Base-by-base conservation (phyloP, 2,113 vertebrate species). In the Bettongia penicillata region DNA sequence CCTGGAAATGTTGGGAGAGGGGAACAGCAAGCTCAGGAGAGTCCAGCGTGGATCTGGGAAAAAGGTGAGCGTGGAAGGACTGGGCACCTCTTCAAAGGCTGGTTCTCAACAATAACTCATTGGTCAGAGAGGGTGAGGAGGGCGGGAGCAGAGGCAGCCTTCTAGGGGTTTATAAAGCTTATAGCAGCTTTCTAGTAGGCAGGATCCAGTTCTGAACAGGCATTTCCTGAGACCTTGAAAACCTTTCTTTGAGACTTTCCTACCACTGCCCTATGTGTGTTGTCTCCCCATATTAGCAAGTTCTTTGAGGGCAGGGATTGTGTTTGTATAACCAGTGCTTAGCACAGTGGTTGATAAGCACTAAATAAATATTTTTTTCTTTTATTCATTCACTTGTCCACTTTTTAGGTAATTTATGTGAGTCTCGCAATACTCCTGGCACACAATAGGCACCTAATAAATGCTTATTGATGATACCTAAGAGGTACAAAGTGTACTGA, bases 291-390 rank as follows among this genome's bases (percentile, higher is more conserved):
- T 61, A 49, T 2, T 8, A 37, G 47, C 57, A 91, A 57, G 4
- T 94, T 92, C 11, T 5, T 51, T 51, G 23, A 49, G 94, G 48
- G 25, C 12, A 89, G 52, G 3, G 92, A 89, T 94, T 11, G 6
- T 5, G 43, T 91, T 31, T 48, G 25, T 90, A n/a, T 95, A 49
- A 14, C 31, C 51, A 77, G 2, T 57, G 8, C n/a, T 22, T 94
- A 93, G 51, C 93, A 89, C 37, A 93, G 51, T 90, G 31, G 92
- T 49, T 77, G 47, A 7, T 8, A 89, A 48, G 11, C 91, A 14
- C 31, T 91, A 26, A 90, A 28, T 91, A 51, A 90, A 48, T 37
- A 95, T 90, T 95, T 95, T 49, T 89, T 43, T 31, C 31, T 92
- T 49, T 92, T 37, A 90, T 16, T 93, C n/a, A 95, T 61, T 92